Evolutionary conservation across 2,797 vertebrate species (phyloP).

Genomic region (Poecilia wingei): DNA sequence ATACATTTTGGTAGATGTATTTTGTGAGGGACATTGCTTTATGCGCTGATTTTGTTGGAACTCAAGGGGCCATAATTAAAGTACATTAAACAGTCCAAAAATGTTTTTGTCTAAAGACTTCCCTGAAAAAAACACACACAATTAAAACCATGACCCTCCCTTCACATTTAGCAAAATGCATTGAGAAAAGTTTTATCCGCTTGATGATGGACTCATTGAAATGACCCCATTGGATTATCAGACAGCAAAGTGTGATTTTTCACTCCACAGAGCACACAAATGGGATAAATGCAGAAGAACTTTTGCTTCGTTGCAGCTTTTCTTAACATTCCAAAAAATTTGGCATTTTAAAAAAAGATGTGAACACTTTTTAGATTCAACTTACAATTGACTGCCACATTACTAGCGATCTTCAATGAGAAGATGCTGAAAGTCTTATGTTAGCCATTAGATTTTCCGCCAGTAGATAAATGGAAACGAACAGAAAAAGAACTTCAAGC

Average conservation of each 20-base stretch:
- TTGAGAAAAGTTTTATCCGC: background rate
- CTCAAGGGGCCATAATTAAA: background rate
- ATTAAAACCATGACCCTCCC: background rate
- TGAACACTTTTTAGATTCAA: background rate
- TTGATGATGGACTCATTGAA: background rate
- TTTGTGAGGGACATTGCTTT: background rate
- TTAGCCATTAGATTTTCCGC: background rate
- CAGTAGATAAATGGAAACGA: background rate
- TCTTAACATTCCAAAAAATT: background rate
- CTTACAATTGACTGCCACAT: background rate
- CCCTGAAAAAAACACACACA: background rate
- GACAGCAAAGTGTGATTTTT: background rate
- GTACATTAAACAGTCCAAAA: background rate
- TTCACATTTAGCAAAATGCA: background rate
- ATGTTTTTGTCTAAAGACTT: background rate
- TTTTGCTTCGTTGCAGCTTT: background rate
- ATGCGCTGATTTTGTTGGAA: background rate
- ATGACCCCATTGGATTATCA: background rate
- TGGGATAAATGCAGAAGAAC: background rate
- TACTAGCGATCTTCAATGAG: background rate
- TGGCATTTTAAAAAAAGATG: background rate
- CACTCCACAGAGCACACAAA: background rate
- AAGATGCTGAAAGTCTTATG: background rate
- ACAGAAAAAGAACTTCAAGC: background rate
- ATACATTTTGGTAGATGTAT: background rate